Base-by-base conservation (phyloP, 2,113 vertebrate species). In the Egretta garzetta region DNA sequence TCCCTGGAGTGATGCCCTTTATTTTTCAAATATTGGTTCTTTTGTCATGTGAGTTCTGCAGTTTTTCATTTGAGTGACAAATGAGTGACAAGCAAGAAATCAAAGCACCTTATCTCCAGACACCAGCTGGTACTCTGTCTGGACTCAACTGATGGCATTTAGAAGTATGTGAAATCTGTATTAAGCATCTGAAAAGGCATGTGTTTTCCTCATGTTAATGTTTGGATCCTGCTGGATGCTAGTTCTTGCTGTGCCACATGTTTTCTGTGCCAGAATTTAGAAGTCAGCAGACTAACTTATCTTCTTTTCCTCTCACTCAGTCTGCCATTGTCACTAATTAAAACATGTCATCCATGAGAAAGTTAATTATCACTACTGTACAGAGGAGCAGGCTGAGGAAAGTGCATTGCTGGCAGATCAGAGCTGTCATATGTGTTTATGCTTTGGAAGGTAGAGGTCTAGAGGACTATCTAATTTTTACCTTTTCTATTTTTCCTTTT, bases 81-180 rank as follows among this genome's bases (percentile, higher is more conserved):
- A 85, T 59, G 35, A 95, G 33, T 85, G 91, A 88, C 66, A 93
- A 84, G 80, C 52, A 76, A 88, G 41, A 83, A 95, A 80, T 89
- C 60, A 94, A 75, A 95, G 43, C 80, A 86, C 53, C 72, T 97
- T 92, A 90, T 97, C 96, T 96, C 56, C 68, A 86, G 84, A 60
- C 52, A 91, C 52, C 88, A 97, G 77, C 86, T 86, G 71, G 59
- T 77, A 53, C 45, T 89, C 79, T 96, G 80, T 88, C 88, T 97
- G 93, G 80, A 86, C 83, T 92, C 70, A 94, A 17, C 63, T 59
- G 49, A 59, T 79, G 45, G 37, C 55, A 94, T 93, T 96, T 91
- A 77, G 49, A 90, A 75, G 30, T 73, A 70, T 79, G 37, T 88
- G 70, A 90, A 96, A 60, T 87, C 60, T 90, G 47, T 95, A 86